Base-by-base conservation (phyloP, 1,140 invertebrate genomes). In the Drosophila pruinosa region DNA sequence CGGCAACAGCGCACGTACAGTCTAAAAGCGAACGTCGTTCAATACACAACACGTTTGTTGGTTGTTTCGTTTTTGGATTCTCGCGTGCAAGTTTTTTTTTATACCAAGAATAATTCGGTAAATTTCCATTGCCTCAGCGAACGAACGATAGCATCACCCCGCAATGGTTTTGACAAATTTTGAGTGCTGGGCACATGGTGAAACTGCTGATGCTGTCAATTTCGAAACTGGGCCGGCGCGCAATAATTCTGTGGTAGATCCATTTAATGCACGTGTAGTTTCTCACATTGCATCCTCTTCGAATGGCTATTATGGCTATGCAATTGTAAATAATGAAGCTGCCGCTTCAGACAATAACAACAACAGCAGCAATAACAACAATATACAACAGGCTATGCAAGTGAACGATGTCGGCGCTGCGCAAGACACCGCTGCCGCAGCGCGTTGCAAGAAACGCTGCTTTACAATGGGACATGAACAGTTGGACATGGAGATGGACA, bases 151-250 rank as follows among this genome's bases (percentile, higher is more conserved):
- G 61, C 64, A 67, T 61, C 54, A 34, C 63, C 67, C 31, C 10
- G 31, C 31, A 57, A 91, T 91, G 90, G 88, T 91, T 39, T 74
- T 91, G 61, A 91, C 88, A 19, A 91, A 89, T 81, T 90, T 90
- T 53, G 89, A 91, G 79, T 91, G 88, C 64, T 91, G 89, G 89
- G 89, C 89, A 75, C 82, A 90, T 85, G 89, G 80, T 39, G 89
- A 89, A 5, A 19, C 63, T 19, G 63, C 63, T 17, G 63, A 36
- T 56, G 54, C 69, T 58, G 80, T 62, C 56, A 69, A 72, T 76
- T 85, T 86, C 61, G 86, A 89, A 78, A 71, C 31, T 57, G 63
- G 48, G 31, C 26, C 47, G 5, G 24, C 70, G 31, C 70, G 41
- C 50, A 63, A 47, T 64, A 61, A 38, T 31, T 56, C 17, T 41